Base-by-base conservation (phyloP, 23 tunicate genomes). In the Trididemnum nubilum region DNA sequence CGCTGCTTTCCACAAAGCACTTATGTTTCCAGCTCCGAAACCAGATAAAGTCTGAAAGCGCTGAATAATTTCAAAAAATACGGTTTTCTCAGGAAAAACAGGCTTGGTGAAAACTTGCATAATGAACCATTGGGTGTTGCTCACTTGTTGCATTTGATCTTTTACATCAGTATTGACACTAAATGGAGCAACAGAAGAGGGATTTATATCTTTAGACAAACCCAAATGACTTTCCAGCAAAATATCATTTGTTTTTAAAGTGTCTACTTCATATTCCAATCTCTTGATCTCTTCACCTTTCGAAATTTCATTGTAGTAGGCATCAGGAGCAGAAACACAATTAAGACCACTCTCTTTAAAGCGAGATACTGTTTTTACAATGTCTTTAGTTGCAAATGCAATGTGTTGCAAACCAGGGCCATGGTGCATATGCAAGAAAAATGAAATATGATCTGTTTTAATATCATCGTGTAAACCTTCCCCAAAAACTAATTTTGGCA, bases 41-140 rank as follows among this genome's bases (percentile, higher is more conserved):
- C 93, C 98, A 33, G 94, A 81, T 65, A 34, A 25, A 12, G 98
- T 93, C 33, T 80, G 90, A 75, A 59, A 78, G 4, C 98, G 33
- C 66, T 93, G 98, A 71, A 93, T 93, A 5, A 93, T 69, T 71
- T 93, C 98, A 64, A 93, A 85, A 69, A 93, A 93, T 29, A 93
- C 34, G 0, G 93, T 88, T 66, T 93, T 77, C 73, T 93, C 98
- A 9, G 61, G 33, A 75, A 93, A 93, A 22, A 93, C 73, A 35
- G 92, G 92, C 15, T 65, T 80, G 18, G 98, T 93, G 67, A 93
- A 93, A 26, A 52, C 89, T 84, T 93, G 98, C 87, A 93, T 72
- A 0, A 93, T 93, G 66, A 83, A 93, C 98, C 85, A 81, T 9
- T 69, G 57, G 2, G 85, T 67, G 27, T 69, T 64, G 1, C 44